These are phyloP conservation scores for Petrophora chlorosata DNA, from an alignment of 2,888 invertebrate species.

Conservation along the genomic window DNA sequence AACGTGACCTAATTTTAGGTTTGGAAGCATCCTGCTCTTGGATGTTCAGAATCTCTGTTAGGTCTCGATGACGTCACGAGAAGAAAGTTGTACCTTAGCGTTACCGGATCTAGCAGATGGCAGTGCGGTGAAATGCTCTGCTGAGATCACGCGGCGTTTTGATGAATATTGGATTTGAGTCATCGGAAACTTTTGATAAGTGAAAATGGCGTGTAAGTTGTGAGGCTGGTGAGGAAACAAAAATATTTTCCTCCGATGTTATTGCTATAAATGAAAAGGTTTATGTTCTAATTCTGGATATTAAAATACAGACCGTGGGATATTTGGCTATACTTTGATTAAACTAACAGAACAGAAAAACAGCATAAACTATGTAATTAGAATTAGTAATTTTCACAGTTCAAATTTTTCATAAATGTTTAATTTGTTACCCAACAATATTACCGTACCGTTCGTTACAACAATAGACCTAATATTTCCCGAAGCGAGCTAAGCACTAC, in stretches of 20 bases:
- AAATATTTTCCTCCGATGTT: no score
- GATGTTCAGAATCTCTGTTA: conserved; percentile 19
- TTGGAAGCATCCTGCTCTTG: conserved; percentile 28
- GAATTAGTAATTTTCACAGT: no score
- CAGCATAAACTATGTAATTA: no score
- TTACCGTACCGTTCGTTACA: background rate
- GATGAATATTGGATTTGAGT: conserved; percentile 2
- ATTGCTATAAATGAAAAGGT: no score
- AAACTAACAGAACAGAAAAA: no score
- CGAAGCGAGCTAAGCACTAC: conserved; percentile 6
- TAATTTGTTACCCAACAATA: background rate
- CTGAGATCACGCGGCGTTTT: conserved; percentile 5
- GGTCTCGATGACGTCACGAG: conserved; percentile 30
- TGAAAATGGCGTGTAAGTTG: no score
- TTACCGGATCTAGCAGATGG: conserved; percentile 26
- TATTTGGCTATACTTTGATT: no score
- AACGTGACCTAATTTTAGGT: conserved; percentile 32
- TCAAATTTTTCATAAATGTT: no score
- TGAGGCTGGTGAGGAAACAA: no score
- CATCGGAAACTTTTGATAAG: background rate
- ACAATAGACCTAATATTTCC: background rate
- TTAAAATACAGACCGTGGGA: no score
- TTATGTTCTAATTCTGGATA: no score
- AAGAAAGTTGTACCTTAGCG: conserved; percentile 39
- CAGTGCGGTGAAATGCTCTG: conserved; percentile 14